Percentiles rank a stretch among this genome's conserved stretches.
Evolutionary conservation across 2,113 vertebrate species (phyloP).

Genomic region (Oreocharis arfaki): DNA sequence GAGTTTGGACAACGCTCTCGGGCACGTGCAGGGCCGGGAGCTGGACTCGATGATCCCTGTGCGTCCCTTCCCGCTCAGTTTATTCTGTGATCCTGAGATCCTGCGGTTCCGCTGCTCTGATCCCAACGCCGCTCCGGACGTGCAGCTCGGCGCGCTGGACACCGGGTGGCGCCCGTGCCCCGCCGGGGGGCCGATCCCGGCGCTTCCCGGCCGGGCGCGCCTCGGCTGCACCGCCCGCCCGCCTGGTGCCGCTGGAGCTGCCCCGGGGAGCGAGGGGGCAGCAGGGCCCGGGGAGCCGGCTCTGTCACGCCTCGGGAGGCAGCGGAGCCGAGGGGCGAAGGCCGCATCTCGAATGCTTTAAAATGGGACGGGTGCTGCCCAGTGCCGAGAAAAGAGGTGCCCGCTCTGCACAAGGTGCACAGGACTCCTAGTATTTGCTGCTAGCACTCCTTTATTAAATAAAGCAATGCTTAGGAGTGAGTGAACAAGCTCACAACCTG

Average conservation of each 20-base stretch:
- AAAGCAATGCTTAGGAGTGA: background rate
- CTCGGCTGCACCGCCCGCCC: rapidly evolving
- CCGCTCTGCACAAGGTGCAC: background rate
- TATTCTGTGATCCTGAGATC: background rate
- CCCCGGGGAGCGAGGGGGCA: background rate
- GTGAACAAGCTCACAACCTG: background rate
- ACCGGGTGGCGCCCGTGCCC: background rate
- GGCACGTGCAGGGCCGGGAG: background rate
- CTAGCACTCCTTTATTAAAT: background rate
- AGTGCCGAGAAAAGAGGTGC: background rate
- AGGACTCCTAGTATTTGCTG: background rate
- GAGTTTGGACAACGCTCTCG: background rate
- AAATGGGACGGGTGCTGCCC: background rate
- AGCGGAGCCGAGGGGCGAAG: rapidly evolving
- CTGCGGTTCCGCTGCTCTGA: background rate
- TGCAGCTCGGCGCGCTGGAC: background rate
- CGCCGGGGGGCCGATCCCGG: background rate
- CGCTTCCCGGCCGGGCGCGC: no score
- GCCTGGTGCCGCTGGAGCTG: background rate
- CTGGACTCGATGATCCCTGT: background rate
- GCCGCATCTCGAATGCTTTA: rapidly evolving
- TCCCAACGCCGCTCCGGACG: background rate
- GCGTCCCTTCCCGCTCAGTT: background rate
- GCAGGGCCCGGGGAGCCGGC: background rate
- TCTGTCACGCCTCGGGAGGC: rapidly evolving